Conservation (phyloP, 2,113 vertebrate species). For the Microtus richardsoni region DNA sequence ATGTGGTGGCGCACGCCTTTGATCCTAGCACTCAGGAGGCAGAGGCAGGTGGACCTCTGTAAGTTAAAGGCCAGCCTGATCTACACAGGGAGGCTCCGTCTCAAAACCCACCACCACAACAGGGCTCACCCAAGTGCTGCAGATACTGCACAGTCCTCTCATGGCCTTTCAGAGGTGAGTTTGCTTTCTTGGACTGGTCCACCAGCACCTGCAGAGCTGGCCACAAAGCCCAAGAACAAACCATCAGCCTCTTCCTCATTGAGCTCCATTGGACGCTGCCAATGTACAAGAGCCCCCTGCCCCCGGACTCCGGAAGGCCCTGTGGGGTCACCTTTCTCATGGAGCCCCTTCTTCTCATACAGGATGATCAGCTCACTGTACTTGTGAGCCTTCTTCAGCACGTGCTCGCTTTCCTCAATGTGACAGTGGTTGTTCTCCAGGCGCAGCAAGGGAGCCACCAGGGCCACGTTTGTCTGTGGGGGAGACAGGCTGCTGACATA, state of each 20-base stretch:
- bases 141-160: constrained; percentile 98
- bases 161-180: constrained; percentile 98
- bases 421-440: constrained; percentile 99
- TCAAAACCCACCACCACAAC: background rate
- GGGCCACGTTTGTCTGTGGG: constrained; percentile 95
- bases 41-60: background rate
- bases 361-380: constrained; percentile 99
- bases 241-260: background rate
- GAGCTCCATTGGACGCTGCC: accelerated
- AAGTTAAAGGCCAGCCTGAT: background rate
- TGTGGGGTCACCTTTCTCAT: constrained; percentile 93
- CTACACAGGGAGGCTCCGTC: background rate
- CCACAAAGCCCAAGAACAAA: constrained; percentile 54
- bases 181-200: constrained; percentile 99
- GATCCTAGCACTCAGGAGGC: background rate
- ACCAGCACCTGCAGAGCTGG: constrained; percentile 96
- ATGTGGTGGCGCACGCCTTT: no score
- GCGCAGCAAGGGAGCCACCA: constrained; percentile 96
- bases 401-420: constrained; percentile 98
- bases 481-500: background rate
- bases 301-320: background rate
- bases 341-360: constrained; percentile 98
- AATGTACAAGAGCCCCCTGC: background rate
- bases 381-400: constrained; percentile 98
- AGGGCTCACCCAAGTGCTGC: constrained; percentile 93